Conservation (phyloP, 1,140 invertebrate species). For the Orius laevigatus region DNA sequence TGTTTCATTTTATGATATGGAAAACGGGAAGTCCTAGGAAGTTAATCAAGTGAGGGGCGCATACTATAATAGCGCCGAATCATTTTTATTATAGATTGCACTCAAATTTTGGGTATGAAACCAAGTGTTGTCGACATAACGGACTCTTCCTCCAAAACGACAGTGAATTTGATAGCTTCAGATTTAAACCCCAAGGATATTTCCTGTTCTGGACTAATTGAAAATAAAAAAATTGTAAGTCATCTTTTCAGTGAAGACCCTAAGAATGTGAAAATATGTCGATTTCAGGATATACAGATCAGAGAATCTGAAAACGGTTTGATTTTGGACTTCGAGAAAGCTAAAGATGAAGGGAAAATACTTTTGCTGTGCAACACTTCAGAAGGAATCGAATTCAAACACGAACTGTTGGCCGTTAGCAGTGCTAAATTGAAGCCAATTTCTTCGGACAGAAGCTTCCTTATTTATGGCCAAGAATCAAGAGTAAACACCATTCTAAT, state of each 20-base stretch:
- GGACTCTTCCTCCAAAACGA: no score
- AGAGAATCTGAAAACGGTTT: not conserved
- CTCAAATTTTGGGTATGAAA: slow-evolving; percentile 1
- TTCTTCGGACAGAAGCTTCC: not conserved
- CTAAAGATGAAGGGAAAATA: not conserved
- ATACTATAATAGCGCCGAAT: no score
- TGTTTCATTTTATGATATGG: no score
- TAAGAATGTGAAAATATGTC: no score
- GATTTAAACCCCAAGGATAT: no score
- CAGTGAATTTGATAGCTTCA: no score
- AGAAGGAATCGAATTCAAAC: not conserved
- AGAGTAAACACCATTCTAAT: not conserved
- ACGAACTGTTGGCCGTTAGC: not conserved
- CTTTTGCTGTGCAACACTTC: slow-evolving; percentile 5
- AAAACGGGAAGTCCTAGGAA: no score
- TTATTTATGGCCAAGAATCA: slow-evolving; percentile 4
- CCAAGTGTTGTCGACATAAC: slow-evolving; percentile 5
- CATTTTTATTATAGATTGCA: not conserved
- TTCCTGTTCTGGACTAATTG: no score
- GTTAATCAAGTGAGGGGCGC: no score
- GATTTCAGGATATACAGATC: no score
- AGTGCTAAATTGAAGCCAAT: not conserved
- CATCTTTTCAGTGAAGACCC: no score
- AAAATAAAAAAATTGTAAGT: no score
- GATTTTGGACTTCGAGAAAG: not conserved